Evolutionary conservation across 2,888 invertebrate species (phyloP).

Genomic region (Xestia ashworthii): DNA sequence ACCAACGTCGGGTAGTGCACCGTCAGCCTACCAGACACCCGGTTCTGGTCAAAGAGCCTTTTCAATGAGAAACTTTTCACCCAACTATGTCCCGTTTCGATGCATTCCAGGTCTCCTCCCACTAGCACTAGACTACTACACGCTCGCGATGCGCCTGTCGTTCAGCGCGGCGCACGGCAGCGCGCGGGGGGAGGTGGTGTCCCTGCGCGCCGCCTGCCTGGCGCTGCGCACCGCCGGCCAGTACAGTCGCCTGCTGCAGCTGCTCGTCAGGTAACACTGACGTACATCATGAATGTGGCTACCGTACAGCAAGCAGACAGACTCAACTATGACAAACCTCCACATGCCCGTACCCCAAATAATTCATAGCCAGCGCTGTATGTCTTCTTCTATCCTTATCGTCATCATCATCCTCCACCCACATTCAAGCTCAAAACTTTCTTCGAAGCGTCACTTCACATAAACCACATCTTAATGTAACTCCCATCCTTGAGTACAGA

Average conservation of each 20-base stretch:
- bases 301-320: too few species aligned
- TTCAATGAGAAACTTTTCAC: background rate
- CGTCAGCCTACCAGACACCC: background rate
- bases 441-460: background rate
- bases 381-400: background rate
- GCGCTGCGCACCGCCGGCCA: slow-evolving; percentile 92
- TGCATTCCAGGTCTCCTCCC: slow-evolving; percentile 82
- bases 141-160: slow-evolving; percentile 79
- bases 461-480: too few species aligned
- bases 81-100: background rate
- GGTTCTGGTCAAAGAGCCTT: background rate
- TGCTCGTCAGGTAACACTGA: slow-evolving; percentile 90
- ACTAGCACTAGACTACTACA: slow-evolving; percentile 80
- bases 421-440: background rate
- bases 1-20: background rate
- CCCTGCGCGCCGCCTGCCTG: slow-evolving; percentile 91
- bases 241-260: slow-evolving; percentile 92
- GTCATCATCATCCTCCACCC: background rate
- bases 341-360: too few species aligned
- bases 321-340: too few species aligned
- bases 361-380: too few species aligned
- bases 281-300: background rate
- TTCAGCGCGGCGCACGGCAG: slow-evolving; percentile 78
- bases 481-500: slow-evolving; percentile 64
- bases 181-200: slow-evolving; percentile 90